Evolutionary conservation across 35 echinoderm and acorn worm species (phyloP), one percentile per base, ranked within the genome.

Genomic region (Apostichopus japonicus): DNA sequence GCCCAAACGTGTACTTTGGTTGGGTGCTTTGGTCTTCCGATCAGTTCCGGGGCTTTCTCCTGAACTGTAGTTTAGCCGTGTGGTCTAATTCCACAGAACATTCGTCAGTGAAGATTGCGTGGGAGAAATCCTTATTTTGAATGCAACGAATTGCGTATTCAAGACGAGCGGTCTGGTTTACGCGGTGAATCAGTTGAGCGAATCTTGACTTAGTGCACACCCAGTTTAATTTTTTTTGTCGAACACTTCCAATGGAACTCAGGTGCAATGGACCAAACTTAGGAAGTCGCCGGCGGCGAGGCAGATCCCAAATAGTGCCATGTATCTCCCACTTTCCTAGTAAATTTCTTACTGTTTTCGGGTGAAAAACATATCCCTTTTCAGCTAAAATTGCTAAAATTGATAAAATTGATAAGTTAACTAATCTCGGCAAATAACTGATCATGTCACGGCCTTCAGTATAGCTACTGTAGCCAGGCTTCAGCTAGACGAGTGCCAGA

Each of bases 1-100:
- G 72, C 83, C 92, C 92, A 93, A 11, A 93, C 92, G 55, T 77
- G 83, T 17, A 88, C 83, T 57, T 93, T 72, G 2, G 51, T 27
- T 1, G 90, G 56, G 24, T 92, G 90, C 44, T 92, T 92, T 4
- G 77, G 52, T 80, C 59, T 92, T 9, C 52, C 16, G 5, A 61
- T 80, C 11, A 91, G 55, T 15, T 79, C 44, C 8, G 8, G 75
- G 10, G 10, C 8, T 56, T 92, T 77, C 52, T 55, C 14, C 90
- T 17, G 15, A 92, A 92, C 61, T 54, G 21, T 14, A 92, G 27
- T 6, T 24, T 79, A 0, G 77, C 75, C 54, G 24, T 11, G 2
- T 92, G 77, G 24, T 92, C 53, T 6, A 92, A 21, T 24, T 80
- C 90, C 22, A 92, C 53, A 6, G 90, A 79, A 80, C 90, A 92